Evolutionary conservation across 2,888 invertebrate genomes (phyloP), one percentile per base, ranked within the genome.

Genomic region (Sphaeridia pumilis): DNA sequence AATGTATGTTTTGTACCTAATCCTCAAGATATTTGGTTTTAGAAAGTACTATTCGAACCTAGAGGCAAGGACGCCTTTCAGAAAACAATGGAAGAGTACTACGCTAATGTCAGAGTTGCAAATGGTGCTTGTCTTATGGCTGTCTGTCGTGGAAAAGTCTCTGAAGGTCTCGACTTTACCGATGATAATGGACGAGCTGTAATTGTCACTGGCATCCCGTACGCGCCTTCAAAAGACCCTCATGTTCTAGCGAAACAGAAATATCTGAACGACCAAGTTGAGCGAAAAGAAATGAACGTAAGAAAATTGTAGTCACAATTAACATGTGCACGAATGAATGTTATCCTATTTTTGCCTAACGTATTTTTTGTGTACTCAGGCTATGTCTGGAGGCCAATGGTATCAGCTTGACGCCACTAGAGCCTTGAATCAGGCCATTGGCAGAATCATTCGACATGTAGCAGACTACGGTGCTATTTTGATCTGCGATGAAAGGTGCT

Each of bases 361-460:
- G n/a, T n/a, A n/a, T n/a, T n/a, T n/a, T n/a, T n/a, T n/a, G n/a
- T n/a, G 21, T 28, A 34, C 31, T 2, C 36, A 56, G 70, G 67
- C 68, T 46, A 62, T 73, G 49, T 65, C 58, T 48, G 88, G 89
- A 10, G 80, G 84, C 69, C 82, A 84, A 49, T 94, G 94, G 94
- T 95, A 95, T 69, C 80, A 81, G 53, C 74, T 90, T 60, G 95
- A 98, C 75, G 97, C 95, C 5, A 84, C 87, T 2, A 79, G 95
- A 68, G 95, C 97, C 21, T 90, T 98, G 0, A 99, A 99, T 74
- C 98, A 99, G 75, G 95, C 98, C 17, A 87, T 99, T 64, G 98
- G 98, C 5, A 80, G 98, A 68, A 94, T 98, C 1, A 95, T 99
- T 59, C 78, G 98, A 56, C 98, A 98, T 71, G 81, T 83, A 66